A percentile compares a stretch with the other conserved stretches of the same genome.
Conservation (phyloP, 92 coral and sea anemone species). For the Plumapathes pennacea region DNA sequence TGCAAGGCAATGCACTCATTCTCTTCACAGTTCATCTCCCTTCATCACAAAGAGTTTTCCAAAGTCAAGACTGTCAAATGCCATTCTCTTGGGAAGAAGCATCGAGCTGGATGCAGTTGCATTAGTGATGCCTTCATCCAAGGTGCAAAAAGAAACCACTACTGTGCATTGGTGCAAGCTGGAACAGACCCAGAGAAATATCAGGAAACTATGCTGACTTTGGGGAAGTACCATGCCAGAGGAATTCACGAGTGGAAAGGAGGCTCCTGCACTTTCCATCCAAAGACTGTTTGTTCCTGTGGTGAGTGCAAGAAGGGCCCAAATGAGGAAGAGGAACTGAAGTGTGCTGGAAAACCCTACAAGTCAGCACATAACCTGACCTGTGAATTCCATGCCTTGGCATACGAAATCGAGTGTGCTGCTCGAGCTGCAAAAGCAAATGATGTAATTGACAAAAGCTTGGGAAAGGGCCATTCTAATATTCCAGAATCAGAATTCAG, state of each 20-base stretch:
- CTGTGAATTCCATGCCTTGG: slow-evolving; percentile 40
- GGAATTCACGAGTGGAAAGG: slow-evolving; percentile 17
- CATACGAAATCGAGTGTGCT: slow-evolving; percentile 55
- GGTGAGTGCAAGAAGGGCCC: slow-evolving; percentile 22
- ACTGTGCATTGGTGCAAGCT: slow-evolving; percentile 16
- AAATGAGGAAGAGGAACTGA: slow-evolving; percentile 14
- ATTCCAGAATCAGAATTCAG: slow-evolving; percentile 28
- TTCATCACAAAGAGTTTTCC: slow-evolving; percentile 18
- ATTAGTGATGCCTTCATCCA: background rate
- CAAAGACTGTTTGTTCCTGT: too few relatives aligned
- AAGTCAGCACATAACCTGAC: slow-evolving; percentile 22
- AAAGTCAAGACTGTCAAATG: slow-evolving; percentile 30
- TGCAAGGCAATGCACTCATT: background rate
- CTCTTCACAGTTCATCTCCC: background rate
- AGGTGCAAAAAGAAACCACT: slow-evolving; percentile 16
- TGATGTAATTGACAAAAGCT: slow-evolving; percentile 11
- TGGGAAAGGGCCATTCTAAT: slow-evolving; percentile 43
- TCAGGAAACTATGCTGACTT: slow-evolving; percentile 30
- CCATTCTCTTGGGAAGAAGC: slow-evolving; percentile 49
- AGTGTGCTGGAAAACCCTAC: slow-evolving; percentile 39
- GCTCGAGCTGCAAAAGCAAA: slow-evolving; percentile 26
- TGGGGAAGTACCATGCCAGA: slow-evolving; percentile 28
- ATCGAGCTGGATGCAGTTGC: slow-evolving; percentile 47
- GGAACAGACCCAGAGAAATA: slow-evolving; percentile 15
- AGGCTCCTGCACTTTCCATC: background rate